A percentile compares a stretch with the other conserved stretches of the same genome.
phyloP scores from a whole-genome alignment of 2,888 invertebrate genomes.

The Sisyra terminalis region DNA sequence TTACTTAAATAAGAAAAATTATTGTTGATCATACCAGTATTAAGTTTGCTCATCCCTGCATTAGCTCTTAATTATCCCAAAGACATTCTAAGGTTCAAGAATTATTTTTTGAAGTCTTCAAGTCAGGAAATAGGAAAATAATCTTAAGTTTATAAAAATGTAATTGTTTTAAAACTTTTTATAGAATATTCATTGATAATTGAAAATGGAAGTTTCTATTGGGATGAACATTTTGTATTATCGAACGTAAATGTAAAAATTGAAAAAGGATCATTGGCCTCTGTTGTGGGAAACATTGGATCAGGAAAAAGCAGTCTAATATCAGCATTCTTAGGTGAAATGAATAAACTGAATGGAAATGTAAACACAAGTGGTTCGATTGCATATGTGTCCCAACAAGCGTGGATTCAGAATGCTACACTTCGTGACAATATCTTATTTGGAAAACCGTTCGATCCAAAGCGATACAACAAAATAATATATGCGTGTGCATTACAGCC shows the following conservation, averaged over 20 bases:
- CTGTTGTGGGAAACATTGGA: slow-evolving; percentile 79
- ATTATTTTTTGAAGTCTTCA: too few relatives aligned
- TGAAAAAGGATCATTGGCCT: slow-evolving; percentile 52
- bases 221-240: slow-evolving; percentile 50
- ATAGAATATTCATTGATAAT: slow-evolving; percentile 45
- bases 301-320: slow-evolving; percentile 80
- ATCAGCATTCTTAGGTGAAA: slow-evolving; percentile 77
- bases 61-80: too few relatives aligned
- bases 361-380: slow-evolving; percentile 52
- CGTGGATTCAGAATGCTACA: slow-evolving; percentile 97
- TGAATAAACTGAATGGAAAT: slow-evolving; percentile 66
- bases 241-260: slow-evolving; percentile 46
- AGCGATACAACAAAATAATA: slow-evolving; percentile 61
- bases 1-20: too few relatives aligned
- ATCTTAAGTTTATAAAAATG: too few relatives aligned
- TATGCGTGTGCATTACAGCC: slow-evolving; percentile 81
- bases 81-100: too few relatives aligned
- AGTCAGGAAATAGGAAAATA: too few relatives aligned
- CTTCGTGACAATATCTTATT: slow-evolving; percentile 86
- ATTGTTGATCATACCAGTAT: too few relatives aligned
- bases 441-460: slow-evolving; percentile 54
- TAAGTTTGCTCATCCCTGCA: too few relatives aligned
- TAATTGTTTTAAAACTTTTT: too few relatives aligned
- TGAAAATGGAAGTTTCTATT: slow-evolving; percentile 75
- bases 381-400: slow-evolving; percentile 87